Evolutionary conservation across 2,797 vertebrate genomes (phyloP), one percentile per base, ranked within the genome.

Genomic region (Lophotriccus pileatus): DNA sequence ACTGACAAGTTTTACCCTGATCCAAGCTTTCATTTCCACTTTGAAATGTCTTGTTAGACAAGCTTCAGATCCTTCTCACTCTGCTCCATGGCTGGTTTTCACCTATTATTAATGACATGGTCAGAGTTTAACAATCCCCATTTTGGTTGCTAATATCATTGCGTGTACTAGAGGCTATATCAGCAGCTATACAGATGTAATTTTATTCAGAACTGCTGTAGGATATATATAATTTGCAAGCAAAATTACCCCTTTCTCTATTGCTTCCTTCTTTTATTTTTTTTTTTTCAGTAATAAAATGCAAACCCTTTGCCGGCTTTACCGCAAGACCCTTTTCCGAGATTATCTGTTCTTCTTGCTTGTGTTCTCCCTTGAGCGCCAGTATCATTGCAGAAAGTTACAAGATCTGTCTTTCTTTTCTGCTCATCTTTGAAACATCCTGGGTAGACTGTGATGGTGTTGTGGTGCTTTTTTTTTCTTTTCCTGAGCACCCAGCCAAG

Each of bases 11-110:
- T 95, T 95, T 96, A 92, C 68, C 90, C 95, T 90, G 89, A 96
- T 94, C 64, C 82, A 76, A 72, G 89, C 90, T 96, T 97, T 96
- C 92, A 87, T 97, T 97, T 96, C 95, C 78, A 69, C 94, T 97
- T 97, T 96, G 96, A 97, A 97, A 97, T 89, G 68, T 95, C 97
- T 97, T 96, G 84, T 96, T 96, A 97, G 94, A 96, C 92, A 97
- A 95, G 92, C 83, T 88, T 97, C 93, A 96, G 87, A 96, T 93
- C 92, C 89, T 96, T 82, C 81, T 18, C 7, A 82, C 69, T 89
- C 73, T 68, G 59, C 74, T 92, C 25, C 44, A 14, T 75, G 79
- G 58, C 72, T 92, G 68, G 7, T 96, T 95, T 97, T 96, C 90
- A 72, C 87, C 94, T 78, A 78, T 93, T 93, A 90, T 93, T 93